Conservation (phyloP, 2,113 vertebrate genomes). For the Neofelis nebulosa region DNA sequence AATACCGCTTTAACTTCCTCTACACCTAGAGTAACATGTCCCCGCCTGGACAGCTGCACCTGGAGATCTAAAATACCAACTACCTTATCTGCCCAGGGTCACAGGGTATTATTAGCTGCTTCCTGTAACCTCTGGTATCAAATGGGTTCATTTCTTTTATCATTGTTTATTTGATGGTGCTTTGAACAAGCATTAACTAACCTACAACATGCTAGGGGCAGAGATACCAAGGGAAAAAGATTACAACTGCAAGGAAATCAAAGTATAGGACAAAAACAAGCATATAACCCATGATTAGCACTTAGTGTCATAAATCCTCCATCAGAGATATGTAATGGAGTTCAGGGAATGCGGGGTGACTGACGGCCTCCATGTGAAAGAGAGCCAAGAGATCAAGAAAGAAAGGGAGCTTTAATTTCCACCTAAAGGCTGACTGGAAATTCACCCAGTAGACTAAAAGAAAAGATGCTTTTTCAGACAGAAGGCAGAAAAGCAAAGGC, state of each 20-base stretch:
- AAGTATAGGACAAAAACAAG: background rate
- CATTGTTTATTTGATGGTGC: background rate
- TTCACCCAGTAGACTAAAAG: background rate
- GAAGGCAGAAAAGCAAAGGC: background rate
- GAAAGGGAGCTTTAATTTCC: background rate
- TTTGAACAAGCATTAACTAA: background rate
- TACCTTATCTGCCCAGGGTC: background rate
- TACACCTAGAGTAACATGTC: background rate
- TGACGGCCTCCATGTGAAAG: background rate
- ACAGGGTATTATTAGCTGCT: background rate
- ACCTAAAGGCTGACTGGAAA: background rate
- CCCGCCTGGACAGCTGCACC: background rate
- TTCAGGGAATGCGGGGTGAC: background rate
- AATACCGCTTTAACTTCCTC: background rate
- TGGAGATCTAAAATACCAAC: constrained; percentile 21
- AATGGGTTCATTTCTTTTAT: background rate
- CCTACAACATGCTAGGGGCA: background rate
- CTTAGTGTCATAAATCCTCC: background rate
- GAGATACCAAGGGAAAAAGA: background rate
- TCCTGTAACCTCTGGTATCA: background rate
- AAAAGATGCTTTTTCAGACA: background rate
- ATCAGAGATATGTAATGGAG: background rate
- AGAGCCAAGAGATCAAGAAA: background rate
- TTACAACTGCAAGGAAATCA: background rate
- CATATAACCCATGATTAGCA: background rate